Base-by-base conservation (phyloP, 1,140 invertebrate species). In the Helicoverpa zea region DNA sequence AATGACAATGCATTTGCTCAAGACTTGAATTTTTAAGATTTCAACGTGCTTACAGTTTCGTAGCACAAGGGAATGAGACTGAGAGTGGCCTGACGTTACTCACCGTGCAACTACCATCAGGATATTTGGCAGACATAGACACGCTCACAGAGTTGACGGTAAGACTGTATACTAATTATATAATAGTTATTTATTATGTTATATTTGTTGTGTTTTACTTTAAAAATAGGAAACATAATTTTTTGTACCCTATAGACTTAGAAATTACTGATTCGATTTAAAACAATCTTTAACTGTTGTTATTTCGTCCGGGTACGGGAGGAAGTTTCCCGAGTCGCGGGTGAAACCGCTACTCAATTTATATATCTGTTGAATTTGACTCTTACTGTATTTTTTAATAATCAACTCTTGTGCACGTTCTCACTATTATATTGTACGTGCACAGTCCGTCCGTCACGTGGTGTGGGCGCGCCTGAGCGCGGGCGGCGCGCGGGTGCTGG, bases 141-240 rank as follows among this genome's bases (percentile, higher is more conserved):
- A 92, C 94, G 0, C 88, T 95, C 3, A 92, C 94, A 0, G 95
- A 95, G 77, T 82, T 95, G 76, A 92, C 91, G 86, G 95, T 95
- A 86, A 85, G 86, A 56, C 1, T 1, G 7, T 43, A 43, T 43
- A 7, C 0, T 43, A 7, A 9, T 43, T 43, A n/a, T n/a, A n/a
- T 9, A 43, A 43, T 7, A 43, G 0, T 5, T 9, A 43, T 5
- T 43, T 9, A 43, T 7, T 43, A 43, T 43, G 5, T 43, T 7
- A 5, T 43, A 3, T 35, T 7, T 35, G 7, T 23, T 23, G 23
- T 23, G 23, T 23, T 23, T 23, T 23, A 23, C 23, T 1, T 23
- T 1, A 23, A 1, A 23, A 23, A 23, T 0, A 23, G 23, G 23
- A 23, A 23, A 23, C 23, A 23, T 23, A 0, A 23, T 23, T 23